Percentiles rank a stretch among this genome's conserved stretches.
phyloP scores from a whole-genome alignment of 2,797 vertebrate genomes.

The Pogonophryne albipinna region DNA sequence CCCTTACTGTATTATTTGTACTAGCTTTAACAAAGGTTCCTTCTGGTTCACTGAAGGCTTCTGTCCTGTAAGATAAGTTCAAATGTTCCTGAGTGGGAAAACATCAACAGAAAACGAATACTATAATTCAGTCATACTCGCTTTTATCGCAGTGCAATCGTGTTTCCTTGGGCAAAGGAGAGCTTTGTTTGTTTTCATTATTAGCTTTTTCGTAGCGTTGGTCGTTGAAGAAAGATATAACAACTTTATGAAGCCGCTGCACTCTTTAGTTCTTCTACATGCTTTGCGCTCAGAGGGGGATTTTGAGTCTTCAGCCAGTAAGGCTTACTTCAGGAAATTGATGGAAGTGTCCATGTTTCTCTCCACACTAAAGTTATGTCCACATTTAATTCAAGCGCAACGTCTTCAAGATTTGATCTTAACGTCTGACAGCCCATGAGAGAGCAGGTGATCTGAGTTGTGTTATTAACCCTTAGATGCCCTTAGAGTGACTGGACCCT shows the following conservation, averaged over 20 bases:
- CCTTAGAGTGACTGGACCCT: too few species aligned
- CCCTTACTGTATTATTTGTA: too few species aligned
- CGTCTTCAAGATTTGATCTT: background rate
- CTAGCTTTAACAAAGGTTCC: too few species aligned
- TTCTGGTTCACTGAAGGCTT: too few species aligned
- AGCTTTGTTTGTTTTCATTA: background rate
- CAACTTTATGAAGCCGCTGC: background rate
- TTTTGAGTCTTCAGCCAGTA: background rate
- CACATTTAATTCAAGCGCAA: background rate
- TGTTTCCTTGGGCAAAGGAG: background rate
- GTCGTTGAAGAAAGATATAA: background rate
- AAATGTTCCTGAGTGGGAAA: too few species aligned
- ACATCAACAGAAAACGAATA: too few species aligned
- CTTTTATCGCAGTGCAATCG: background rate
- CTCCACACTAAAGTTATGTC: background rate
- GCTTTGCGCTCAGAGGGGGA: background rate
- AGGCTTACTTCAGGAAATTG: constrained; percentile 30
- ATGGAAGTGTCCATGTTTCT: background rate
- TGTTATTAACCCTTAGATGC: too few species aligned
- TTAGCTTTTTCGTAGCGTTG: background rate
- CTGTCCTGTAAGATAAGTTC: too few species aligned
- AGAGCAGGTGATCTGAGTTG: too few species aligned
- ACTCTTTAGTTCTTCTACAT: background rate
- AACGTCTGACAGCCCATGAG: background rate
- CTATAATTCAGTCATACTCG: background rate